Evolutionary conservation across 2,113 vertebrate genomes (phyloP), one percentile per base, ranked within the genome.

Genomic region (Pungitius pungitius): DNA sequence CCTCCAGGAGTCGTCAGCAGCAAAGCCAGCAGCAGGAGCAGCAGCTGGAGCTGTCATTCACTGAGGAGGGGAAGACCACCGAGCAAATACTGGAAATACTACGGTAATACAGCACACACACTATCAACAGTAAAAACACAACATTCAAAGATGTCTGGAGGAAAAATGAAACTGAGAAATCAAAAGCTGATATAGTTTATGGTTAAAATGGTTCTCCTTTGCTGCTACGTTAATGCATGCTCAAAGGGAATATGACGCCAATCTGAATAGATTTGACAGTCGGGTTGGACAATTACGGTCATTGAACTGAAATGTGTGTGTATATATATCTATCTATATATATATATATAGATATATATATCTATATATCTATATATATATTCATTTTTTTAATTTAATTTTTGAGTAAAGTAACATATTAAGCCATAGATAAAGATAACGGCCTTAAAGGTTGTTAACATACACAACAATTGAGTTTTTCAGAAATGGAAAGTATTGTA

Each of bases 81-180:
- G 96, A 97, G 8, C 96, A 98, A 87, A 94, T 98, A 27, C 88
- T 97, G 67, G 96, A 98, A 92, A 98, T 98, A 86, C 95, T 98
- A 74, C 93, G 96, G 92, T 92, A 82, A 42, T 14, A 8, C 42
- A 49, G 43, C 14, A 27, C 40, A 65, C 10, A 2, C 20, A 3
- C 2, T 30, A 5, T 30, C 30, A n/a, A 49, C 1, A 17, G 43
- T 45, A 18, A n/a, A n/a, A 49, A 49, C 20, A 49, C 20, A 20
- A 51, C 9, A 4, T n/a, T 51, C 1, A 51, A 22, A 22, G 49
- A 6, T 52, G 11, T 52, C 12, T 52, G 49, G 10, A 22, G 49
- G n/a, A 52, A 20, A 51, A 20, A 13, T 30, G n/a, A n/a, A 10
- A 22, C n/a, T 12, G 3, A 1, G 49, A 30, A 30, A 30, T 30